phyloP scores from a whole-genome alignment of 2,113 vertebrate species.

The Rhinoderma darwinii region DNA sequence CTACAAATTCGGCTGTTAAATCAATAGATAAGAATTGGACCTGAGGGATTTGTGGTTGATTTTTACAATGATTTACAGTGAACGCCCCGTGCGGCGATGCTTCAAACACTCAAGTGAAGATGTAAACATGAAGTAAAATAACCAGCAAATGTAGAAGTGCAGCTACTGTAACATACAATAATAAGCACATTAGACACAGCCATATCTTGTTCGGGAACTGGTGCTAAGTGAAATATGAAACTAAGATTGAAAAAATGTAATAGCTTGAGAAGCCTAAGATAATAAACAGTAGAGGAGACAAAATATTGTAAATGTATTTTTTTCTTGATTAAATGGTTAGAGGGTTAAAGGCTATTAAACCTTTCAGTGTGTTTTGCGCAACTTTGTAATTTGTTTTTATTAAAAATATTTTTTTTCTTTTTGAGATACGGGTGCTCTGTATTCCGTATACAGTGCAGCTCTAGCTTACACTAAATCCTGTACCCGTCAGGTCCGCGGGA shows the following conservation, averaged over 20 bases:
- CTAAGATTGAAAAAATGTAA: background rate
- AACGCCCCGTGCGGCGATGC: background rate
- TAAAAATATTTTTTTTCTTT: too few relatives aligned
- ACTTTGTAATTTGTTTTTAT: too few relatives aligned
- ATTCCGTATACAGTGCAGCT: too few relatives aligned
- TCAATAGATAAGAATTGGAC: conserved; percentile 35
- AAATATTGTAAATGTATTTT: too few relatives aligned
- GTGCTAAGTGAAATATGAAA: background rate
- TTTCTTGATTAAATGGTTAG: too few relatives aligned
- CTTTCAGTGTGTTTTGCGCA: too few relatives aligned
- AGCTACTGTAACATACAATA: conserved; percentile 13
- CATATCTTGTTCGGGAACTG: background rate
- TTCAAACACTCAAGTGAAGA: conserved; percentile 13
- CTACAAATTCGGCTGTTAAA: background rate
- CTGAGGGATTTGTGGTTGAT: conserved; percentile 42
- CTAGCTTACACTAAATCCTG: too few relatives aligned
- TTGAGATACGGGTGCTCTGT: too few relatives aligned
- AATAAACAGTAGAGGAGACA: too few relatives aligned
- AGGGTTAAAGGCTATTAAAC: too few relatives aligned
- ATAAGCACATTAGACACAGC: background rate
- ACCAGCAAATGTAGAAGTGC: background rate
- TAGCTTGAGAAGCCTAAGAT: background rate
- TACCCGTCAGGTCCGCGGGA: too few relatives aligned
- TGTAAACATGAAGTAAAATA: conserved; percentile 13
- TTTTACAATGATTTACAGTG: conserved; percentile 40